Percentiles rank a stretch among this genome's conserved stretches.
Conservation (phyloP, 2,888 invertebrate species). For the Diploptera punctata region DNA sequence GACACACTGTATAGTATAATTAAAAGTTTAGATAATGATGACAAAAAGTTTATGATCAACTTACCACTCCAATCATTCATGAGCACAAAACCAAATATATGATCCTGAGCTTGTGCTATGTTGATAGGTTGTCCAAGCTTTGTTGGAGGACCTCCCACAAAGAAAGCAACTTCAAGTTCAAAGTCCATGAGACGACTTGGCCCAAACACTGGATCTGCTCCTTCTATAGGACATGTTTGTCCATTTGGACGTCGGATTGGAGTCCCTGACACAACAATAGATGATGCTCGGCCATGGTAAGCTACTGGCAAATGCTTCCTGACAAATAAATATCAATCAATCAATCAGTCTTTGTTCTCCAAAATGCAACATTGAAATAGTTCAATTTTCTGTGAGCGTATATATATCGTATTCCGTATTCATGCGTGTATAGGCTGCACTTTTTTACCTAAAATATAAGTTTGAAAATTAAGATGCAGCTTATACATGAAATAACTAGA, state of each 20-base stretch:
- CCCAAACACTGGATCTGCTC: conserved; percentile 81
- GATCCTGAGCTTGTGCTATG: conserved; percentile 82
- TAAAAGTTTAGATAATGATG: too few species aligned
- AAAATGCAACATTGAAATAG: too few species aligned
- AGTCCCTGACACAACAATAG: conserved; percentile 94
- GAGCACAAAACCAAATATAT: conserved; percentile 95
- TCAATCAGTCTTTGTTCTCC: too few species aligned
- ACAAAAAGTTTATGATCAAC: too few species aligned
- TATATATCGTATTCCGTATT: too few species aligned
- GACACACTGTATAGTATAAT: too few species aligned
- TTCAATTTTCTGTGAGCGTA: too few species aligned
- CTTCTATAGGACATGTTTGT: conserved; percentile 87
- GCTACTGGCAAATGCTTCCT: conserved; percentile 97
- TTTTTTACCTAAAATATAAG: too few species aligned
- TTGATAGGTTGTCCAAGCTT: conserved; percentile 82
- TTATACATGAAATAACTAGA: too few species aligned
- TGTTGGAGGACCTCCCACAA: conserved; percentile 88
- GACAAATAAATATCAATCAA: too few species aligned
- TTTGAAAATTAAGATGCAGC: too few species aligned
- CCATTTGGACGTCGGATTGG: conserved; percentile 89
- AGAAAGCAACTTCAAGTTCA: conserved; percentile 97
- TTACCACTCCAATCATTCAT: conserved; percentile 99
- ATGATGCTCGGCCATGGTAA: conserved; percentile 97
- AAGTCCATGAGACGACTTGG: conserved; percentile 92
- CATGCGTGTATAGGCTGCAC: too few species aligned